These are phyloP conservation scores for Tapera naevia DNA, from an alignment of 2,797 vertebrate genomes.

Conservation along the genomic window DNA sequence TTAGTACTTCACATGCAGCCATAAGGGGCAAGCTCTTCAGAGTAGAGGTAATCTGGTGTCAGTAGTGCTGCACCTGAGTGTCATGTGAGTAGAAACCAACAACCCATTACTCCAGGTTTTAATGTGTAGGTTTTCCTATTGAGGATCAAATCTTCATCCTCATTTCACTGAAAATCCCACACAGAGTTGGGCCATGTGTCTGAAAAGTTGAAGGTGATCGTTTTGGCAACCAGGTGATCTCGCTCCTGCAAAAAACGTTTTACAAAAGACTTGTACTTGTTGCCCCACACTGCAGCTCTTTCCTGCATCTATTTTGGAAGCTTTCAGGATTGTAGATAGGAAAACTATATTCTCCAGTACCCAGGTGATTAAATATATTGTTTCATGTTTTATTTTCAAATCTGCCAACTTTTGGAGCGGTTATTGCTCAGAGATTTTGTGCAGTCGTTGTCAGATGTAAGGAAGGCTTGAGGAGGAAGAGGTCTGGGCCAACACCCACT, in stretches of 20 bases:
- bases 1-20: neutral
- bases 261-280: neutral
- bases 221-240: neutral
- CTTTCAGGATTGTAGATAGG: neutral
- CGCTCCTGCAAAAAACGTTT: neutral
- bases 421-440: neutral
- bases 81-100: neutral
- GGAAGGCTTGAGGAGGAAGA: neutral
- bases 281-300: neutral
- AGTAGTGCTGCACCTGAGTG: neutral
- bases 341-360: neutral
- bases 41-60: neutral
- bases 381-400: slow-evolving; percentile 18
- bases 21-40: neutral
- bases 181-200: neutral
- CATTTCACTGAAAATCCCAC: neutral
- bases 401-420: neutral
- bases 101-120: neutral
- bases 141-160: neutral
- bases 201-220: neutral
- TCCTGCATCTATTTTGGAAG: neutral
- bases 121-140: neutral
- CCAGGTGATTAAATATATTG: rapidly evolving
- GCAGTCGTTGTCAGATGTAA: neutral
- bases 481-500: neutral